Conservation (phyloP, 2,888 invertebrate species). For the Ceriagrion tenellum region DNA sequence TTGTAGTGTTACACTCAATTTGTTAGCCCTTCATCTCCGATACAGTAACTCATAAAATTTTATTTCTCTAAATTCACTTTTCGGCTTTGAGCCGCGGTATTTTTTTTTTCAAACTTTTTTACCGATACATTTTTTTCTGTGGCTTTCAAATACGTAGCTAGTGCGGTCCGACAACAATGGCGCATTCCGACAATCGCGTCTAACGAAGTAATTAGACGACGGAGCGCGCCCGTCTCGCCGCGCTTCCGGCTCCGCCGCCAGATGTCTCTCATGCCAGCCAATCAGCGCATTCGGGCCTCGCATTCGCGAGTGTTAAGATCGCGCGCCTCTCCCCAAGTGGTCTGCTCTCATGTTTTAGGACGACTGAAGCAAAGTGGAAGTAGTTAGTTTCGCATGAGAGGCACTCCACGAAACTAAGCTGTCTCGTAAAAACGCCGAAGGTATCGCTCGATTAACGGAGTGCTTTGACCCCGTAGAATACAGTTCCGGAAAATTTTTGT, state of each 20-base stretch:
- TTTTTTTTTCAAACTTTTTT: neutral
- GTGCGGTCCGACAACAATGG: neutral
- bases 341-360: neutral
- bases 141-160: neutral
- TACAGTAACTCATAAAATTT: too few relatives aligned
- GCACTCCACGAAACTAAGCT: too few relatives aligned
- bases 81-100: too few relatives aligned
- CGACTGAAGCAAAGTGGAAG: too few relatives aligned
- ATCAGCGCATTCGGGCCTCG: neutral
- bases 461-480: too few relatives aligned
- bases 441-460: too few relatives aligned
- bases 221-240: neutral
- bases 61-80: too few relatives aligned
- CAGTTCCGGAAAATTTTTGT: too few relatives aligned
- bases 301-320: neutral
- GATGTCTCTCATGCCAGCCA: conserved; percentile 25
- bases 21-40: too few relatives aligned
- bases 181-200: conserved; percentile 12
- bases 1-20: too few relatives aligned
- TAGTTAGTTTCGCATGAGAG: too few relatives aligned
- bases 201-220: conserved; percentile 21
- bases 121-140: neutral
- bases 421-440: too few relatives aligned
- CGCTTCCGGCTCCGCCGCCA: neutral
- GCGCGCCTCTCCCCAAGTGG: neutral